A percentile compares a stretch with the other conserved stretches of the same genome.
Evolutionary conservation across 2,797 vertebrate species (phyloP).

Genomic region (Tenualosa thibaudeaui): DNA sequence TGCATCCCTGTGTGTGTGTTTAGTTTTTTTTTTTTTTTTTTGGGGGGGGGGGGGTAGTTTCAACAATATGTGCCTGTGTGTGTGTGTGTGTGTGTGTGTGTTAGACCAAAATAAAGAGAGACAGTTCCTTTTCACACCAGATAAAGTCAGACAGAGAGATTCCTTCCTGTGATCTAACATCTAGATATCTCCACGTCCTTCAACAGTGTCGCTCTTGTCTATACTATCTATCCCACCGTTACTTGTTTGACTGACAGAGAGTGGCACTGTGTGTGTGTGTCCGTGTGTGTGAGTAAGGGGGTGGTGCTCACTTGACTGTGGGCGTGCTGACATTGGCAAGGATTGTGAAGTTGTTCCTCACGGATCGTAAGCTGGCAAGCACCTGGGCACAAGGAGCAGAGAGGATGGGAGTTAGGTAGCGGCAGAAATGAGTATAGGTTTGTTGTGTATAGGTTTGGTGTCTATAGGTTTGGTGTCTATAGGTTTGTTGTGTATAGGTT

Average conservation of each 20-base stretch:
- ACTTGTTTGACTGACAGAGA: neutral
- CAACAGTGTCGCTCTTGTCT: neutral
- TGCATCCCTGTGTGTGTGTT: no score
- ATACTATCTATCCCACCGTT: neutral
- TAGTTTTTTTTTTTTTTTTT: no score
- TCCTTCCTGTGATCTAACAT: neutral
- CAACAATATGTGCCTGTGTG: neutral
- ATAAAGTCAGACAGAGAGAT: neutral
- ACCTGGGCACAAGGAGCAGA: constrained; percentile 66
- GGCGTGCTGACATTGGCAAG: constrained; percentile 82
- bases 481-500: no score
- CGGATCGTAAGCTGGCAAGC: constrained; percentile 85
- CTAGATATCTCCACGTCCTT: neutral
- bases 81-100: neutral
- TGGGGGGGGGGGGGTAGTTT: no score
- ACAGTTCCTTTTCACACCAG: neutral
- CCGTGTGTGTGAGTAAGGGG: neutral
- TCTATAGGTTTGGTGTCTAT: no score
- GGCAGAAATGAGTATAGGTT: neutral
- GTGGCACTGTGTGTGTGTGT: neutral
- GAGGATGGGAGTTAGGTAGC: neutral
- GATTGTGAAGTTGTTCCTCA: constrained; percentile 87
- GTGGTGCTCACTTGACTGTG: constrained; percentile 80
- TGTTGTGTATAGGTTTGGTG: no score
- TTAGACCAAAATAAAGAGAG: no score